Evolutionary conservation across 2,113 vertebrate genomes (phyloP), one percentile per base, ranked within the genome.

Genomic region (Recurvirostra avosetta): DNA sequence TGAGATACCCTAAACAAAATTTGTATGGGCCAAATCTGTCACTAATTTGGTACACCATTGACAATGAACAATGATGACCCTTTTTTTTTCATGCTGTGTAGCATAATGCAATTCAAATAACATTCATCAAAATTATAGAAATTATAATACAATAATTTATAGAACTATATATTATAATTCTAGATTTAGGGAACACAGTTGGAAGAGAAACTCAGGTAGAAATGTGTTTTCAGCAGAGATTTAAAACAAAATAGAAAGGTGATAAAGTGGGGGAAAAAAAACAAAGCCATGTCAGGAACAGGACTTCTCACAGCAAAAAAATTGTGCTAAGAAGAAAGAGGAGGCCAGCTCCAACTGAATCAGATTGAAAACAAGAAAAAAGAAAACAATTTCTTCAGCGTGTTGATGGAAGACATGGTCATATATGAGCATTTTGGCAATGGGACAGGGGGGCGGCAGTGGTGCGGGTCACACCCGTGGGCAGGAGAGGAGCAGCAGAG

Each of bases 381-480:
- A 25, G 5, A 41, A n/a, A 29, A 15, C 8, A 32, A 55, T 47
- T 73, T 65, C 15, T 83, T 68, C n/a, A 67, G 32, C 8, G 1
- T 41, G 26, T 63, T 12, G 2, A 36, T 41, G 45, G 32, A 63
- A 79, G 30, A n/a, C 53, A 15, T 29, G 27, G 5, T 84, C 11
- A 15, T 19, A 34, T 32, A 15, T 17, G 30, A 93, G 36, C 29
- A 66, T 80, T 77, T 90, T 3, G 18, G 25, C 43, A 61, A 20
- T 1, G 9, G 34, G 36, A 49, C 18, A 16, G 29, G 12, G 25
- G 34, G 26, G 20, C 1, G 1, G 45, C 58, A 40, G 32, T 5
- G 21, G 19, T 79, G 66, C 3, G 1, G 41, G 47, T 83, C n/a
- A 50, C 62, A 49, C 0, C 0, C 2, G 1, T 18, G 27, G 43